Evolutionary conservation across 1,140 invertebrate genomes (phyloP), one percentile per base, ranked within the genome.

Genomic region (Spodoptera litura): DNA sequence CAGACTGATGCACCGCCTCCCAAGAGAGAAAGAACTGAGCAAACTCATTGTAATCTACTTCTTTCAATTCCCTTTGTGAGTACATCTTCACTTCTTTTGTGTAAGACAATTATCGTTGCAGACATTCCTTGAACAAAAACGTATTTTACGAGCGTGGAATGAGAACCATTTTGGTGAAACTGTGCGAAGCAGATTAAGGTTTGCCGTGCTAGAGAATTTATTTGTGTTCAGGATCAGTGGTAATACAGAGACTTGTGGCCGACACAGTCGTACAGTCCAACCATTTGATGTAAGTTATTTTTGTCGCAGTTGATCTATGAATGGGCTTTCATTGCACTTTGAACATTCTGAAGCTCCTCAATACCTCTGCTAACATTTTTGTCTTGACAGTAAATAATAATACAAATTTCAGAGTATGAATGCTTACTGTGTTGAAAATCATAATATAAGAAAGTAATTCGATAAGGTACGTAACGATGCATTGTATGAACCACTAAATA

Each of bases 11-110:
- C 56, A 68, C 12, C 52, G 27, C 12, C 73, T 72, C 71, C 64
- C 62, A 12, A 12, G 56, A 68, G 35, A 71, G 35, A 56, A 75
- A 10, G 78, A 81, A 80, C 81, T 79, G 74, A 59, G 81, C 73
- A 79, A 83, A 82, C 84, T 76, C 81, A 84, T 53, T 78, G 83
- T 90, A 88, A 90, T 89, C 86, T 89, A 86, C 81, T 88, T 90
- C 86, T 86, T 88, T 84, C 81, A 85, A 85, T 85, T 78, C 78
- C 82, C 84, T 88, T 89, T 90, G 88, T 88, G 79, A 81, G 78
- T 83, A 84, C 78, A 87, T 88, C 82, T 81, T 75, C 68, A 83
- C 81, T 83, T 87, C 84, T 87, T 89, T 90, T 89, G 86, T 89
- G 85, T 85, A 85, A 88, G 84, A 88, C 88, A 90, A 91, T 89